Evolutionary conservation across 2,888 invertebrate species (phyloP).

Genomic region (Osmoderma eremita): DNA sequence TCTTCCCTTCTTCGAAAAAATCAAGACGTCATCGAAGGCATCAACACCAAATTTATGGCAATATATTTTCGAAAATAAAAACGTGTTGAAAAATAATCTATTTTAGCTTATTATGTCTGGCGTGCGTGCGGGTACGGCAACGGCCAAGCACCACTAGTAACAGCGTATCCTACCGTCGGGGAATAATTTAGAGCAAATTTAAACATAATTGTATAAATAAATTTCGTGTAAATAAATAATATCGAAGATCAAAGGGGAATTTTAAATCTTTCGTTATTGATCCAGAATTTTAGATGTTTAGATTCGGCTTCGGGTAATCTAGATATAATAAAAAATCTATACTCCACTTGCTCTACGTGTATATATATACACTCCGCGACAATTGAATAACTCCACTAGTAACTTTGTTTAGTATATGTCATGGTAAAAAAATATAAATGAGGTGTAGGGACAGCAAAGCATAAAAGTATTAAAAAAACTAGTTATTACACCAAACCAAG

Average conservation of each 20-base stretch:
- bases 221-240: constrained; percentile 42
- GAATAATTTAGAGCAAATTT: constrained; percentile 43
- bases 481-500: too few relatives aligned
- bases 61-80: constrained; percentile 44
- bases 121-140: constrained; percentile 2
- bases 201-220: constrained; percentile 43
- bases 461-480: too few relatives aligned
- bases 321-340: constrained; percentile 40
- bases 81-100: constrained; percentile 44
- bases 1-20: constrained; percentile 35
- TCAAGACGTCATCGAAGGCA: constrained; percentile 38
- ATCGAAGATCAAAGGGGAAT: constrained; percentile 42
- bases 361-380: too few relatives aligned
- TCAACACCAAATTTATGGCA: constrained; percentile 39
- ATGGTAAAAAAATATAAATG: too few relatives aligned
- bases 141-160: neutral
- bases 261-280: constrained; percentile 43
- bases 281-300: constrained; percentile 42
- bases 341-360: neutral
- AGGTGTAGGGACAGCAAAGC: too few relatives aligned
- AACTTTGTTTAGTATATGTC: too few relatives aligned
- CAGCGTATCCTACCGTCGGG: constrained; percentile 13
- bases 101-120: constrained; percentile 44
- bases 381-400: too few relatives aligned
- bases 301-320: constrained; percentile 34